Base-by-base conservation (phyloP, 2,888 invertebrate species). In the Mythimna vitellina region DNA sequence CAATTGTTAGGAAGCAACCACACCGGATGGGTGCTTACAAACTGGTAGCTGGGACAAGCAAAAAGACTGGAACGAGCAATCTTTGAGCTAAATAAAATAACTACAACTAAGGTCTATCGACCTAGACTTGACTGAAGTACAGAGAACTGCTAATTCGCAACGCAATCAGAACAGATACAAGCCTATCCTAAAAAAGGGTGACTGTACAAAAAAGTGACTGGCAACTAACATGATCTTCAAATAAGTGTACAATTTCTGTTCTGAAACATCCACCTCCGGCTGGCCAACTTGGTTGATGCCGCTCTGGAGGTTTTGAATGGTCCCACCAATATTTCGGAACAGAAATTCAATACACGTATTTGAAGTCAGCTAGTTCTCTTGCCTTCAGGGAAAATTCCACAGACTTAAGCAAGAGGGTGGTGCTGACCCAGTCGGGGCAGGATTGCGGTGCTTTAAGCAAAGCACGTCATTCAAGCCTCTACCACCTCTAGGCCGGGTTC, bases 401-500 rank as follows among this genome's bases (percentile, higher is more conserved):
- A 69, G 76, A 25, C 65, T 82, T 63, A 60, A 75, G 73, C 64
- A 68, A 76, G 80, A 83, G 70, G 76, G 83, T 82, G 83, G 82
- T 80, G 29, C 67, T 20, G 42, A 67, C 54, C 83, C 83, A 82
- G 77, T 22, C 46, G 77, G 64, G 68, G 49, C 46, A 70, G 68
- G 22, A 38, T 12, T 66, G 60, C 35, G 54, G 63, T 73, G 32
- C 76, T 76, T 76, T 42, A 12, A 3, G 12, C 1, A 70, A 69
- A 80, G 80, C 25, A 65, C 56, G 58, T 54, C 69, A 42, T 8
- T 53, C 42, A 68, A 78, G 38, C 60, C 56, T 70, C 86, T 86
- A 76, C 84, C 84, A 85, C 86, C 84, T 78, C 76, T 22, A 6
- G 64, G 67, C 80, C 83, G 80, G 82, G 80, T 70, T 77, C 77